Conservation (phyloP, 2,797 vertebrate genomes). For the Echeneis naucrates region DNA sequence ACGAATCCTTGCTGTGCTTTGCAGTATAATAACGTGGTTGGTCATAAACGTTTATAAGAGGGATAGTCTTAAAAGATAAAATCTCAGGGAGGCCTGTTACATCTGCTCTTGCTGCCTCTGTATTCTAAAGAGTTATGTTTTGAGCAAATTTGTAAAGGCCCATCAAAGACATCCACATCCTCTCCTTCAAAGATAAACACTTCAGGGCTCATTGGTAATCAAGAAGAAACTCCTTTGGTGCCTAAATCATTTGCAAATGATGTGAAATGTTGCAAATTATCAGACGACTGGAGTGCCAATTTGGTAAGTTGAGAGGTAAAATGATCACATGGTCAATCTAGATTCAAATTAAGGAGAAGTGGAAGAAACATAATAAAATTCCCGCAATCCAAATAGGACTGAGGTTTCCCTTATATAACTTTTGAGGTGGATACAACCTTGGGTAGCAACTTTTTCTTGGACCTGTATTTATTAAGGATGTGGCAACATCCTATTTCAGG, state of each 20-base stretch:
- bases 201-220: constrained; percentile 1
- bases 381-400: not conserved
- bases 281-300: constrained; percentile 1
- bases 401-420: not conserved
- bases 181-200: not conserved
- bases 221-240: not conserved
- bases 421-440: not conserved
- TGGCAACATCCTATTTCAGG: not conserved
- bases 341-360: constrained; percentile 5
- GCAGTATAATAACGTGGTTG: not conserved
- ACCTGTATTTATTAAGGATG: not conserved
- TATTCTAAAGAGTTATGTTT: not conserved
- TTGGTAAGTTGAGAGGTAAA: not conserved
- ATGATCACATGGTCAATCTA: constrained; percentile 1
- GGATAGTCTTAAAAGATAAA: not conserved
- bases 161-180: not conserved
- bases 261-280: not conserved
- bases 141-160: not conserved
- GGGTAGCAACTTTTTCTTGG: not conserved
- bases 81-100: not conserved
- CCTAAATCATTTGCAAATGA: not conserved
- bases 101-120: not conserved
- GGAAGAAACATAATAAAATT: not conserved
- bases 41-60: not conserved
- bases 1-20: too few species aligned